Percentiles rank a stretch among this genome's conserved stretches.
Evolutionary conservation across 2,113 vertebrate species (phyloP).

Genomic region (Sylvietta virens): DNA sequence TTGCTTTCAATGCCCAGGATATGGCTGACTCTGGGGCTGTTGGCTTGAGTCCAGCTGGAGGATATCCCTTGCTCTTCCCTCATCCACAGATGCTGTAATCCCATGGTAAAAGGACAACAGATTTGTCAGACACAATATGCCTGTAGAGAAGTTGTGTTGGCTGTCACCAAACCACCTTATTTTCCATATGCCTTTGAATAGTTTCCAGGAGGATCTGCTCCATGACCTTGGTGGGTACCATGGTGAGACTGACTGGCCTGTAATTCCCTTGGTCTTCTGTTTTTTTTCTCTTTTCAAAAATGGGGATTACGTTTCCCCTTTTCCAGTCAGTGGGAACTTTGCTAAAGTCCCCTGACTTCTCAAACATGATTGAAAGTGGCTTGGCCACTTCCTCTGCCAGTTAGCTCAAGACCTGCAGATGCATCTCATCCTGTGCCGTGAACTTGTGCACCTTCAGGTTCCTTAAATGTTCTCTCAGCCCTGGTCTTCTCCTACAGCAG

Average conservation of each 20-base stretch:
- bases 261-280: neutral
- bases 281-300: neutral
- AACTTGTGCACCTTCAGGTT: neutral
- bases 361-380: neutral
- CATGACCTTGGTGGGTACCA: neutral
- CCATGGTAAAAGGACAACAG: neutral
- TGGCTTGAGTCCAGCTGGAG: neutral
- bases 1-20: neutral
- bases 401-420: neutral
- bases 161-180: neutral
- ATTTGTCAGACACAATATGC: neutral
- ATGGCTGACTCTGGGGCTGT: neutral
- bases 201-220: neutral
- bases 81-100: neutral
- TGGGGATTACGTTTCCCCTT: rapidly evolving
- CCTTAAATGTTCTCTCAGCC: neutral
- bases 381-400: neutral
- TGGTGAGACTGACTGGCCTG: neutral
- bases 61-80: neutral
- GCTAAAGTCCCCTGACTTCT: neutral
- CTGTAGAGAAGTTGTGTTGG: rapidly evolving
- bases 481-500: neutral
- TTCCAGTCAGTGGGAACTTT: neutral
- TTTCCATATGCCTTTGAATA: neutral
- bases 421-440: neutral